phyloP scores from a whole-genome alignment of 2,888 invertebrate species.

The Deroplatys truncata region DNA sequence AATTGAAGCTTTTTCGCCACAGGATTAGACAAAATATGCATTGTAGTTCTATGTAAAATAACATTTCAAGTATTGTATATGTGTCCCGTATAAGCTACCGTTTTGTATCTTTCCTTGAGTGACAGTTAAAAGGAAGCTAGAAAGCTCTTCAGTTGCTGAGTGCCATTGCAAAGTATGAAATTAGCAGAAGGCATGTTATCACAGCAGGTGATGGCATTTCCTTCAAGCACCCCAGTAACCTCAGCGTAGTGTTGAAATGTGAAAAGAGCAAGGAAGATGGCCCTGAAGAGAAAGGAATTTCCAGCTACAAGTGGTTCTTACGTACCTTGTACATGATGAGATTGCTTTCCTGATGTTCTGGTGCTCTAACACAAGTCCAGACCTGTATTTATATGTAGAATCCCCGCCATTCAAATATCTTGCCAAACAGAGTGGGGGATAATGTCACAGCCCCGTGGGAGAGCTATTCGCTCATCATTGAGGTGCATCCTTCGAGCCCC shows the following conservation, averaged over 20 bases:
- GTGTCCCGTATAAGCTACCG: too few relatives aligned
- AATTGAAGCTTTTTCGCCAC: too few relatives aligned
- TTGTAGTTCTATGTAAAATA: too few relatives aligned
- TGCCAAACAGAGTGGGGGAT: neutral
- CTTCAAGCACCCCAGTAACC: too few relatives aligned
- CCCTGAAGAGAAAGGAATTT: neutral
- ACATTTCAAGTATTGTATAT: too few relatives aligned
- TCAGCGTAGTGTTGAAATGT: neutral
- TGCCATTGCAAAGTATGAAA: too few relatives aligned
- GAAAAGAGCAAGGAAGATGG: neutral
- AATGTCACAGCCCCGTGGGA: neutral
- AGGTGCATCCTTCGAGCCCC: neutral
- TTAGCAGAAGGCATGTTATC: too few relatives aligned
- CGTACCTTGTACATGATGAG: neutral
- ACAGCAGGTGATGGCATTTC: neutral
- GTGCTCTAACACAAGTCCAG: neutral
- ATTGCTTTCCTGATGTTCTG: neutral
- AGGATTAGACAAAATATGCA: too few relatives aligned
- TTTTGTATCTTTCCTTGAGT: too few relatives aligned
- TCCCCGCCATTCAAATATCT: neutral
- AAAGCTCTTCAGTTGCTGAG: too few relatives aligned
- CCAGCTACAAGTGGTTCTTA: neutral
- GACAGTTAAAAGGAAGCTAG: too few relatives aligned
- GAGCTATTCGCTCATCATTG: neutral
- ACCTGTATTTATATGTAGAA: neutral